Base-by-base conservation (phyloP, 92 coral and sea anemone genomes). In the Montipora capitata region DNA sequence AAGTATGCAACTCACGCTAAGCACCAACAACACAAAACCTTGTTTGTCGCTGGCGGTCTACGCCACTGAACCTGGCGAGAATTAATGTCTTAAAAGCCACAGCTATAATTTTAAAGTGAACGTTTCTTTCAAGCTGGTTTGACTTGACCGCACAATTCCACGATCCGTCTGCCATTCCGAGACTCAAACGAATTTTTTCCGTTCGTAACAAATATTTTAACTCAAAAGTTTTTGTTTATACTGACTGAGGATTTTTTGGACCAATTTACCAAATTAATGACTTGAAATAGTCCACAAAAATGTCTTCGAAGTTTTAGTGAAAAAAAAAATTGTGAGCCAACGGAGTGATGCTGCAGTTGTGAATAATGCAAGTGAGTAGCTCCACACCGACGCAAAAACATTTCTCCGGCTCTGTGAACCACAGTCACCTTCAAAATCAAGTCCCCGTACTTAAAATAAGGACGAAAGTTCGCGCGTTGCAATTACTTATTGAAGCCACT, bases 1-100 rank as follows among this genome's bases (percentile, higher is more conserved):
- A 78, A 94, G 81, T 89, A 85, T 93, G 91, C 85, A 91, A 71
- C 78, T 82, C 77, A 86, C 86, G 96, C 88, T 95, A 95, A 93
- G 94, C 94, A 89, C 90, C 71, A 76, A 82, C 92, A 38, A 72
- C 74, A 89, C 90, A 66, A 70, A 70, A 72, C 72, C 20, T 65
- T 44, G 48, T 61, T 83, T 43, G 72, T 40, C 9, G 62, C 79
- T 85, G 62, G 93, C 94, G 88, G 95, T 80, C 72, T 58, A 51
- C 49, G 43, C 85, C 58, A 58, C 54, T 81, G 35, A 18, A 43
- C 17, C 79, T 49, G 48, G 71, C 59, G 74, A 83, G 71, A 58
- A 82, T 90, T 86, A 83, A 11, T 40, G 3, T 81, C 70, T 71
- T 71, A 70, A 40, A 54, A 17, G 72, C 74, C 2, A 68, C 61